Percentiles rank a stretch among this genome's conserved stretches.
phyloP scores from a whole-genome alignment of 2,113 vertebrate species.

The Paradoxurus hermaphroditus region DNA sequence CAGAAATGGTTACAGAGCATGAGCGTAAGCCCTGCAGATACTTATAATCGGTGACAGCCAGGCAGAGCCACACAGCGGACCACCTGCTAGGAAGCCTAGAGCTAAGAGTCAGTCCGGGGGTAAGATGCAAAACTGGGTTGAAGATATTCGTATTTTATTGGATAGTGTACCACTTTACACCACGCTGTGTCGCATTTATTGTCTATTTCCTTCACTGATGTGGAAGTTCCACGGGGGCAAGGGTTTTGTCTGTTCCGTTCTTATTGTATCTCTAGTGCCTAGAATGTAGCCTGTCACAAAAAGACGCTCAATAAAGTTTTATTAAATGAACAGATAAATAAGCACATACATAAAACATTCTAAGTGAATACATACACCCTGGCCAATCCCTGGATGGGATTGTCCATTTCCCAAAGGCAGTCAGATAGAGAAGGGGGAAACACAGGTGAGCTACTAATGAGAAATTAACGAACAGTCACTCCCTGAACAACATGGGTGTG shows the following conservation, averaged over 20 bases:
- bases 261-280: too few species aligned
- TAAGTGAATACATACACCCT: rapidly evolving
- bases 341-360: rapidly evolving
- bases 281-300: neutral
- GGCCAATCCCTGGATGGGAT: neutral
- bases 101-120: slow-evolving; percentile 41
- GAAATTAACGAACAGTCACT: neutral
- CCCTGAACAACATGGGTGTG: neutral
- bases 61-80: slow-evolving; percentile 69
- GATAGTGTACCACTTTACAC: neutral
- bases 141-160: neutral
- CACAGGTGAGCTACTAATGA: rapidly evolving
- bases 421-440: rapidly evolving
- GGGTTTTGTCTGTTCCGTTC: neutral
- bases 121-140: neutral
- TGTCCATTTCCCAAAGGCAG: neutral
- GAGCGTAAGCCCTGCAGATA: slow-evolving; percentile 72
- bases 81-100: slow-evolving; percentile 65
- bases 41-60: slow-evolving; percentile 77
- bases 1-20: slow-evolving; percentile 79
- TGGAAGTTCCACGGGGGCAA: neutral
- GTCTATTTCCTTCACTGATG: neutral
- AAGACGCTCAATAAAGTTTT: neutral
- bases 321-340: neutral
- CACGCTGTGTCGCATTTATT: neutral